A percentile compares a stretch with the other conserved stretches of the same genome.
phyloP scores from a whole-genome alignment of 2,888 invertebrate genomes.

The Erannis defoliaria region DNA sequence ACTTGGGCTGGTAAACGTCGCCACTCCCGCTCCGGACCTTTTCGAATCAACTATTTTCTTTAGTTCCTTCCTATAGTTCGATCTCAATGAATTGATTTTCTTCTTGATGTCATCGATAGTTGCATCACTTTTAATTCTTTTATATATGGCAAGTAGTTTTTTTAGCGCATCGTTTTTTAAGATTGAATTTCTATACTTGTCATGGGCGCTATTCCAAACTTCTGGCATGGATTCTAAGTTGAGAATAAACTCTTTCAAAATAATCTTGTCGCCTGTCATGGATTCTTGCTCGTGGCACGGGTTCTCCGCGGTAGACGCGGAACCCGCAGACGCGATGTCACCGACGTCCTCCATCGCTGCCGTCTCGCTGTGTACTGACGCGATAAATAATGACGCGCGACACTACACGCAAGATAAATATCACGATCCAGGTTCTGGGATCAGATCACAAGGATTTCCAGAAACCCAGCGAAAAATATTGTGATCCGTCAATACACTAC shows the following conservation, averaged over 20 bases:
- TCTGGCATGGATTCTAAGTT: not conserved
- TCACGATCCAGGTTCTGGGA: conserved; percentile 29
- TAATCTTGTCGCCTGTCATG: too few species aligned
- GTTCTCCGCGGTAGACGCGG: conserved; percentile 19
- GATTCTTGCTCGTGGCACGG: too few species aligned
- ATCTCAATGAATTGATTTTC: conserved; percentile 19
- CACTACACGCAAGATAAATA: conserved; percentile 34
- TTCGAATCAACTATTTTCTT: not conserved
- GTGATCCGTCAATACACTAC: conserved; percentile 25
- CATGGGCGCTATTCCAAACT: not conserved
- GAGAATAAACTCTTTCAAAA: not conserved
- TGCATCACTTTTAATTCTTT: conserved; percentile 22
- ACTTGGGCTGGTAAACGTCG: conserved; percentile 20
- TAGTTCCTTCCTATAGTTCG: conserved; percentile 12
- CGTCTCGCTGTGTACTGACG: conserved; percentile 2
- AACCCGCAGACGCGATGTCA: conserved; percentile 33
- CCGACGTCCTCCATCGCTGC: conserved; percentile 34
- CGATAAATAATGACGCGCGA: too few species aligned
- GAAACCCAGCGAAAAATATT: conserved; percentile 29
- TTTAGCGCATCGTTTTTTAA: not conserved
- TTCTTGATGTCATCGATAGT: conserved; percentile 21
- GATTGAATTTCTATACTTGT: not conserved
- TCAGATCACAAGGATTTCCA: conserved; percentile 29
- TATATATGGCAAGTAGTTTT: not conserved
- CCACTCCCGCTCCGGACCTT: not conserved